A percentile compares a stretch with the other conserved stretches of the same genome.
Conservation (phyloP, 2,113 vertebrate genomes). For the Hemiscyllium ocellatum region DNA sequence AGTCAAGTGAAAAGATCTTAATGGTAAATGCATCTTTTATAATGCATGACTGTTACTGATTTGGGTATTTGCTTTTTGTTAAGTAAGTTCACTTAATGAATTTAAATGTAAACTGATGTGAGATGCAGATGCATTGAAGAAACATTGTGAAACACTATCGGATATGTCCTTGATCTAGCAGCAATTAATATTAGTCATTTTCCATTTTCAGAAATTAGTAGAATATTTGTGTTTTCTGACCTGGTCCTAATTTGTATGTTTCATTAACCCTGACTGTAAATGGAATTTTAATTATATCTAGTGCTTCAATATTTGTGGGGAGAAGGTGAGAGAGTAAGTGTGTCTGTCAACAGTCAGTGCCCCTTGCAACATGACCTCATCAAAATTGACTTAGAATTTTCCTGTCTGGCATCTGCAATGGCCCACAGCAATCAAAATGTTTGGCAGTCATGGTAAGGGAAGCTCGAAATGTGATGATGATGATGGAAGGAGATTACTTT, state of each 20-base stretch:
- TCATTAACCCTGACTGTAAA: neutral
- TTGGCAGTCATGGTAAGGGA: too few species aligned
- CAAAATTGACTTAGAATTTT: neutral
- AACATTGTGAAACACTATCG: neutral
- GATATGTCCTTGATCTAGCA: neutral
- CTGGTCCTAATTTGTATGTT: neutral
- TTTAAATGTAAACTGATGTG: neutral
- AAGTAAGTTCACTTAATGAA: neutral
- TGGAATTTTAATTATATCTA: neutral
- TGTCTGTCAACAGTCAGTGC: neutral
- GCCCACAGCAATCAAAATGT: too few species aligned
- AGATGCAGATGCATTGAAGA: neutral
- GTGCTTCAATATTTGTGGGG: neutral
- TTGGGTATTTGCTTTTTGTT: neutral
- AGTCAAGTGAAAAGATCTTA: neutral
- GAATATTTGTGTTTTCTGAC: too few species aligned
- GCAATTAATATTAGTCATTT: neutral
- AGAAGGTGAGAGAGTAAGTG: neutral
- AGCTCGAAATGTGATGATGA: neutral
- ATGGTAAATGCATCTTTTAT: neutral
- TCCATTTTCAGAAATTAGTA: too few species aligned
- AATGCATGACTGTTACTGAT: neutral
- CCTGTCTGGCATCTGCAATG: neutral
- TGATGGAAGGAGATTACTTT: neutral
- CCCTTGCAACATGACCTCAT: neutral